Evolutionary conservation across 2,113 vertebrate species (phyloP).

Genomic region (Puma concolor): DNA sequence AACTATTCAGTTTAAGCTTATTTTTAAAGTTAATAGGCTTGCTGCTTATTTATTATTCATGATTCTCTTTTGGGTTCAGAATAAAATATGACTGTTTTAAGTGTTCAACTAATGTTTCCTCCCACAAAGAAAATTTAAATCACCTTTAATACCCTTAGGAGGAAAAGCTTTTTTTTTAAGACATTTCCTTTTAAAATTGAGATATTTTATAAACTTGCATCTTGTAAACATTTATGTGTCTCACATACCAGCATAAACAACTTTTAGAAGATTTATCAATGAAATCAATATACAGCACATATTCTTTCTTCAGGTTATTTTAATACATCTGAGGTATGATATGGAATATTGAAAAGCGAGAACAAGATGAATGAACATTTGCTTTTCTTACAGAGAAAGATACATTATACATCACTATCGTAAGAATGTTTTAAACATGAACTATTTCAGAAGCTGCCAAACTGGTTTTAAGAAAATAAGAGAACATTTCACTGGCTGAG

Average conservation of each 20-base stretch:
- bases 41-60: neutral
- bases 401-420: neutral
- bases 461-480: neutral
- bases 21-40: neutral
- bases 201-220: neutral
- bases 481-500: constrained; percentile 21
- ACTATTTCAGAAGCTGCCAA: neutral
- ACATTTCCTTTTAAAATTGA: neutral
- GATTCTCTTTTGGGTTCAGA: neutral
- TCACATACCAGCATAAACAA: neutral
- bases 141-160: neutral
- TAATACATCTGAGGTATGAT: neutral
- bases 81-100: neutral
- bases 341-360: neutral
- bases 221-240: neutral
- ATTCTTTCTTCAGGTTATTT: neutral
- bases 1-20: neutral
- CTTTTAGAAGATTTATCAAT: neutral
- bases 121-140: neutral
- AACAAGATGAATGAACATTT: neutral
- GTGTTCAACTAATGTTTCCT: neutral
- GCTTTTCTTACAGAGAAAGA: neutral
- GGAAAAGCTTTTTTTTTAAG: neutral
- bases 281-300: neutral
- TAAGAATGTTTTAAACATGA: neutral